These are phyloP conservation scores for Alsophila aescularia DNA, from an alignment of 2,888 invertebrate genomes.

Conservation along the genomic window DNA sequence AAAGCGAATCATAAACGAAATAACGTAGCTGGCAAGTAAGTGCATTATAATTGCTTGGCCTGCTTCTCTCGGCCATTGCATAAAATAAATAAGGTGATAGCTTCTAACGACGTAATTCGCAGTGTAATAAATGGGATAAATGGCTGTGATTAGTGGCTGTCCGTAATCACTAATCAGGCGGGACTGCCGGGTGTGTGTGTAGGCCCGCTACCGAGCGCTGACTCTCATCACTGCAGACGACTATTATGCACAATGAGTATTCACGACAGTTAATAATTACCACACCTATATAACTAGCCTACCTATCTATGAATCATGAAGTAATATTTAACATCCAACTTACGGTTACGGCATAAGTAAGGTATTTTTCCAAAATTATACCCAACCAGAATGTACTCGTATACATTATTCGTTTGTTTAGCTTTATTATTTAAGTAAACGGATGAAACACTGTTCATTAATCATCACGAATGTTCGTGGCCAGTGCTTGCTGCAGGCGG, in stretches of 20 bases:
- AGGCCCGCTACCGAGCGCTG: conserved; percentile 36
- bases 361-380: too few relatives aligned
- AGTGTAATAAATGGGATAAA: conserved; percentile 61
- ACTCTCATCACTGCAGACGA: neutral
- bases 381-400: neutral
- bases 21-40: conserved; percentile 54
- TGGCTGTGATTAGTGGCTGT: conserved; percentile 61
- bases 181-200: conserved; percentile 39
- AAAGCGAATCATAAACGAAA: conserved; percentile 48
- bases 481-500: conserved; percentile 51
- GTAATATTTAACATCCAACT: too few relatives aligned
- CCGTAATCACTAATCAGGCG: too few relatives aligned
- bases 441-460: conserved; percentile 67
- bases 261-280: conserved; percentile 6
- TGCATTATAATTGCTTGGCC: conserved; percentile 63
- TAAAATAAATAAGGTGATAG: conserved; percentile 60
- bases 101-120: conserved; percentile 63
- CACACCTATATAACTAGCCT: neutral
- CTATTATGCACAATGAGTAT: neutral
- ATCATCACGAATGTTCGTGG: conserved; percentile 64
- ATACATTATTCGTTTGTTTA: conserved; percentile 1
- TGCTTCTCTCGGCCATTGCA: conserved; percentile 53
- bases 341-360: too few relatives aligned
- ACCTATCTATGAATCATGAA: too few relatives aligned
- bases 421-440: conserved; percentile 67